Evolutionary conservation across 2,797 vertebrate species (phyloP).

Genomic region (Epinephelus malabaricus): DNA sequence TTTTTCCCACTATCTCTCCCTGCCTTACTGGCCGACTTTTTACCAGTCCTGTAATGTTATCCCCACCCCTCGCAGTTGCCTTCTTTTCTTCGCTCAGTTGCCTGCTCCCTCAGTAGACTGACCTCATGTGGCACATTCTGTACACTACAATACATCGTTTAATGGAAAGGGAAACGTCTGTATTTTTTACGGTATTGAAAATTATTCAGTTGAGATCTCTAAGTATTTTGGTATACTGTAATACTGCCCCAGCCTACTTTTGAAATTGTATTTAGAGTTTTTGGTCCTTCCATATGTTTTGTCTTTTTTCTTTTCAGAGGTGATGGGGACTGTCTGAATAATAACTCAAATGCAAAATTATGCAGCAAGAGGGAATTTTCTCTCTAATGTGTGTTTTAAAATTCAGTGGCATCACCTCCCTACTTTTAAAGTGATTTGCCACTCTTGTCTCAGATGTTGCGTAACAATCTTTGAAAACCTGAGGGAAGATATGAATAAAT

Average conservation of each 20-base stretch:
- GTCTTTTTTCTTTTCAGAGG: not conserved
- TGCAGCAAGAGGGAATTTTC: slow-evolving; percentile 24
- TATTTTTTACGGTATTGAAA: too few species aligned
- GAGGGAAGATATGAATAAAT: not conserved
- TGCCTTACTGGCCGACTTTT: too few species aligned
- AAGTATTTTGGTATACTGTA: too few species aligned
- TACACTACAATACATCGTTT: too few species aligned
- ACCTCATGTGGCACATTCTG: too few species aligned
- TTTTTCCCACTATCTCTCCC: too few species aligned
- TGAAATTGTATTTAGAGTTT: not conserved
- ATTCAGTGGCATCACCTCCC: slow-evolving; percentile 32
- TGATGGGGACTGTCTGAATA: not conserved
- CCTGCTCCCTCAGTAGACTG: too few species aligned
- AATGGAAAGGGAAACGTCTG: too few species aligned
- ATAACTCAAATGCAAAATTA: slow-evolving; percentile 23
- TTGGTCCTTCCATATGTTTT: slow-evolving; percentile 4
- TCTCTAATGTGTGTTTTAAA: slow-evolving; percentile 32
- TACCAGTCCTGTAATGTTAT: too few species aligned
- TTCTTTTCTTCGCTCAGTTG: too few species aligned
- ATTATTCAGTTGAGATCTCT: too few species aligned
- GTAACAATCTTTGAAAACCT: slow-evolving; percentile 26
- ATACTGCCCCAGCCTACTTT: not conserved
- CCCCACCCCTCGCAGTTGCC: too few species aligned
- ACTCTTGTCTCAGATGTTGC: slow-evolving; percentile 19
- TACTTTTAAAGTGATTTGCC: slow-evolving; percentile 26